Evolutionary conservation across 2,888 invertebrate genomes (phyloP).

Genomic region (Coelinius sp.): DNA sequence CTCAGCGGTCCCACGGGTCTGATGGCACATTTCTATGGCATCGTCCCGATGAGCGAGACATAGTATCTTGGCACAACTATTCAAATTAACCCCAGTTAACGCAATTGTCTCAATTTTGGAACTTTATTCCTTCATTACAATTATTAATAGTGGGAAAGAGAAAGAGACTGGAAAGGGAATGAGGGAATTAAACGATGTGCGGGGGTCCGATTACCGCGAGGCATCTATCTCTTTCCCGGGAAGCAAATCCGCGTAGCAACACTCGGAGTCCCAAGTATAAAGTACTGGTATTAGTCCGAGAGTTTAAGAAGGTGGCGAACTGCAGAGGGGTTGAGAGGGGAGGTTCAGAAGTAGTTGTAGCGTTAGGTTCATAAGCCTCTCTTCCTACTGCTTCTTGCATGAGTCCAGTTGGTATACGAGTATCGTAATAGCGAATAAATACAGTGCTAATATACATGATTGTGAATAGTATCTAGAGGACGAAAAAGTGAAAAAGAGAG

Average conservation of each 20-base stretch:
- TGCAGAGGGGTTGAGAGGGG: background rate
- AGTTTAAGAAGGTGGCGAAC: slow-evolving; percentile 14
- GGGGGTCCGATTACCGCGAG: slow-evolving; percentile 9
- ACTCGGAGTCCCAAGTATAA: slow-evolving; percentile 15
- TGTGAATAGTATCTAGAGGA: background rate
- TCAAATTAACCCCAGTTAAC: slow-evolving; percentile 13
- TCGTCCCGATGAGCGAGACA: background rate
- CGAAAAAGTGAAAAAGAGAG: slow-evolving; percentile 12
- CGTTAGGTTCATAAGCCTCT: slow-evolving; percentile 25
- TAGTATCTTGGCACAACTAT: background rate
- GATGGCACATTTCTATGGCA: background rate
- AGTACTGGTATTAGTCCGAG: slow-evolving; percentile 11
- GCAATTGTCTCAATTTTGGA: slow-evolving; percentile 13
- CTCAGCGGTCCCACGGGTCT: background rate
- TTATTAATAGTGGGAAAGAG: background rate
- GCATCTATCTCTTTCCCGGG: slow-evolving; percentile 9
- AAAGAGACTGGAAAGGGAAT: background rate
- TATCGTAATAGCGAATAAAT: slow-evolving; percentile 19
- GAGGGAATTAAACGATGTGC: background rate
- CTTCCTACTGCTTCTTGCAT: slow-evolving; percentile 17
- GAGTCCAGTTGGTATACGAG: slow-evolving; percentile 12
- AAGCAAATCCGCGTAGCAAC: slow-evolving; percentile 33
- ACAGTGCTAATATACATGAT: background rate
- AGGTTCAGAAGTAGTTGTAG: slow-evolving; percentile 18
- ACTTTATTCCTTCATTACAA: slow-evolving; percentile 6